These are phyloP conservation scores for Cherax quadricarinatus DNA, from an alignment of 1,140 invertebrate genomes.

Conservation along the genomic window DNA sequence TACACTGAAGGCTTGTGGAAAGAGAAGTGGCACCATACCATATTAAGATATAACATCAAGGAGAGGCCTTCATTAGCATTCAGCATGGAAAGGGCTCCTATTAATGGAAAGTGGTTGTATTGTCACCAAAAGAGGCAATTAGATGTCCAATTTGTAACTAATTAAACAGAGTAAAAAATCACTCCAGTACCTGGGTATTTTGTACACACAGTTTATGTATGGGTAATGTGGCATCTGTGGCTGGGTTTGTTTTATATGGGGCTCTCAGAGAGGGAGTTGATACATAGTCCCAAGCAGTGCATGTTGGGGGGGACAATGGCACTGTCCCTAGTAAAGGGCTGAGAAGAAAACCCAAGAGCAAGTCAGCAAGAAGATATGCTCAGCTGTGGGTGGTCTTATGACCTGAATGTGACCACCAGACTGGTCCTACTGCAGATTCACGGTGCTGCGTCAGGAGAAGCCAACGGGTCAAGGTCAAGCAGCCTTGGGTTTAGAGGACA, in stretches of 20 bases:
- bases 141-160: background rate
- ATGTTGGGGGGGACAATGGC: constrained; percentile 17
- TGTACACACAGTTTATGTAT: background rate
- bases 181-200: background rate
- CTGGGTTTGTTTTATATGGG: constrained; percentile 32
- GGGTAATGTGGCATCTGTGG: constrained; percentile 41
- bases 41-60: background rate
- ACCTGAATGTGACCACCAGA: constrained; percentile 45
- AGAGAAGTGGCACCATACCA: background rate
- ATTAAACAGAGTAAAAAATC: background rate
- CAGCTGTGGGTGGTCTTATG: constrained; percentile 35
- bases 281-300: background rate
- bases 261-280: background rate
- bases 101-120: background rate
- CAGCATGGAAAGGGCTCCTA: background rate
- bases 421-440: constrained; percentile 63
- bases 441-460: constrained; percentile 66
- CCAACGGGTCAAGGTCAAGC: constrained; percentile 49
- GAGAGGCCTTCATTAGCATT: background rate
- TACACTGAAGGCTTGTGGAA: constrained; percentile 13
- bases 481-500: constrained; percentile 51
- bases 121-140: background rate
- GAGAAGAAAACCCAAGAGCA: constrained; percentile 20
- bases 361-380: constrained; percentile 42
- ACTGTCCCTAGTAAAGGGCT: constrained; percentile 6